Evolutionary conservation across 2,797 vertebrate species (phyloP).

Genomic region (Sebastes hopkinsi): DNA sequence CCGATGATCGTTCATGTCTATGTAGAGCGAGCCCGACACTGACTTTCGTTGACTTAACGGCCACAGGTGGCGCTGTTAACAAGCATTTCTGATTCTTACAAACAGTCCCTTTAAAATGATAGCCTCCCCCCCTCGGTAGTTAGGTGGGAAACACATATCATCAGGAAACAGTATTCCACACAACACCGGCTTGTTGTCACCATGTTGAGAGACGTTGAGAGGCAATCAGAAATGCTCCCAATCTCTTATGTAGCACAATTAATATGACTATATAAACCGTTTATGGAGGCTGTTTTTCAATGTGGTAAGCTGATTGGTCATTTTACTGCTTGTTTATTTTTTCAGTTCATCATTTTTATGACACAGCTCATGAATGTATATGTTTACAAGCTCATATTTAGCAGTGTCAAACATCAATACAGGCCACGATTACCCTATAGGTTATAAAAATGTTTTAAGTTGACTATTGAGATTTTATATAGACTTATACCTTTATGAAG

Average conservation of each 20-base stretch:
- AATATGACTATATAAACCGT: not conserved
- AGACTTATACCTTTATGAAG: not conserved
- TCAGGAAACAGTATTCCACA: too few species aligned
- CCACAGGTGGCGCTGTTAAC: too few species aligned
- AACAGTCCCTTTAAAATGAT: too few species aligned
- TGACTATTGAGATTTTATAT: not conserved
- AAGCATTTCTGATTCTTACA: too few species aligned
- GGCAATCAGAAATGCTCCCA: not conserved
- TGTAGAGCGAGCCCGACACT: too few species aligned
- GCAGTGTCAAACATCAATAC: not conserved
- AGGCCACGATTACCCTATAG: not conserved
- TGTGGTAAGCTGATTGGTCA: not conserved
- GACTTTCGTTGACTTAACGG: too few species aligned
- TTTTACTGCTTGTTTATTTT: not conserved
- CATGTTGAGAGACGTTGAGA: too few species aligned
- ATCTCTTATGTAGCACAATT: not conserved
- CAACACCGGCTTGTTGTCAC: too few species aligned
- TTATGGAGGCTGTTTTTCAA: not conserved
- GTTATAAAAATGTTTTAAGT: too few species aligned
- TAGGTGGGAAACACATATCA: too few species aligned
- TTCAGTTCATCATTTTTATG: not conserved
- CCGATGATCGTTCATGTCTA: too few species aligned
- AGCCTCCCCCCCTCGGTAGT: too few species aligned
- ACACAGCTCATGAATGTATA: not conserved
- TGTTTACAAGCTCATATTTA: not conserved